Conservation (phyloP, 2,797 vertebrate species). For the Spinus olivaceus region DNA sequence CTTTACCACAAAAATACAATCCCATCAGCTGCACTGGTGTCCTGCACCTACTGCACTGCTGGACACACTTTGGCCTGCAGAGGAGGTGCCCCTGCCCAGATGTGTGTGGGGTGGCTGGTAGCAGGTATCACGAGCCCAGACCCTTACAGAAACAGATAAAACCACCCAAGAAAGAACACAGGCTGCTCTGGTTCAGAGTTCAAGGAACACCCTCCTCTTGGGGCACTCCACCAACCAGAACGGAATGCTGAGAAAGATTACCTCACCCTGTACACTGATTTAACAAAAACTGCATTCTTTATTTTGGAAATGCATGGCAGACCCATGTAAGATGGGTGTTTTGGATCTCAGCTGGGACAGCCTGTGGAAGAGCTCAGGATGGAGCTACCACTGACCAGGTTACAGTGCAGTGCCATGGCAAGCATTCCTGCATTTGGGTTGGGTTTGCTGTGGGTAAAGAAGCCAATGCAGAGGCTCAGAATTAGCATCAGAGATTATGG, state of each 20-base stretch:
- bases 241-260: neutral
- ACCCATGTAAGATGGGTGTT: rapidly evolving
- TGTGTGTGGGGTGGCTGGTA: neutral
- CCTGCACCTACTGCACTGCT: neutral
- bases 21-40: neutral
- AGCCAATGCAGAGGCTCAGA: neutral
- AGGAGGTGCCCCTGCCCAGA: neutral
- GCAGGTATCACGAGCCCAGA: rapidly evolving
- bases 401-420: neutral
- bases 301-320: neutral
- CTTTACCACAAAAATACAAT: neutral
- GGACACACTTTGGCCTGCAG: neutral
- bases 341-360: neutral
- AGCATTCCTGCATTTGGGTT: neutral
- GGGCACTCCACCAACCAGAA: neutral
- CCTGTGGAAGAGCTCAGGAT: neutral
- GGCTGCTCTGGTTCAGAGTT: neutral
- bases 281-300: neutral
- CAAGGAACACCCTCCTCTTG: neutral
- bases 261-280: neutral
- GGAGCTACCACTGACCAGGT: neutral
- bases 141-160: neutral
- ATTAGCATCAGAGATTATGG: neutral
- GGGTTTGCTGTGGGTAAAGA: neutral
- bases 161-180: rapidly evolving